phyloP scores from a whole-genome alignment of 2,113 vertebrate genomes.

The Numenius arquata region DNA sequence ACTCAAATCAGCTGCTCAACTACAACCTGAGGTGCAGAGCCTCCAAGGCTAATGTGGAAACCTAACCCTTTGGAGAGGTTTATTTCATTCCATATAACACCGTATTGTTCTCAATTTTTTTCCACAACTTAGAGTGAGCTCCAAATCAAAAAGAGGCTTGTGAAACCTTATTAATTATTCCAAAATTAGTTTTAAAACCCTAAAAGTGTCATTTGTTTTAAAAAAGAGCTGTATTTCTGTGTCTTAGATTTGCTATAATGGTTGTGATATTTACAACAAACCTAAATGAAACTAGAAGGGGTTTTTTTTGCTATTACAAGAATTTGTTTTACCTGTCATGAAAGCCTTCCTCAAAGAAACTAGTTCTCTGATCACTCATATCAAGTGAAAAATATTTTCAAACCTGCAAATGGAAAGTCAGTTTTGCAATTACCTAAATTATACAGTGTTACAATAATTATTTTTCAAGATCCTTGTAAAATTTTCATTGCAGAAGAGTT shows the following conservation, averaged over 20 bases:
- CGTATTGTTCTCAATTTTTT: neutral
- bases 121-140: neutral
- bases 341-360: neutral
- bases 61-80: neutral
- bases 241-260: neutral
- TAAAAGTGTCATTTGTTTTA: neutral
- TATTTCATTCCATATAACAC: neutral
- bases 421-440: neutral
- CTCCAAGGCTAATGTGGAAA: neutral
- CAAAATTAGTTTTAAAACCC: neutral
- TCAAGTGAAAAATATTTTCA: neutral
- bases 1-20: neutral
- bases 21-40: neutral
- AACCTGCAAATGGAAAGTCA: neutral
- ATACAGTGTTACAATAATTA: neutral
- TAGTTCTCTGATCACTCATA: neutral
- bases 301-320: neutral
- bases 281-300: neutral
- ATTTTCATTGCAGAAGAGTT: neutral
- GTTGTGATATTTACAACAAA: neutral
- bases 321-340: neutral
- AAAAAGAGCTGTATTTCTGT: neutral
- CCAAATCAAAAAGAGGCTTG: neutral
- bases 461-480: neutral
- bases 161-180: neutral